Evolutionary conservation across 2,797 vertebrate species (phyloP).

Genomic region (Molossus molossus): DNA sequence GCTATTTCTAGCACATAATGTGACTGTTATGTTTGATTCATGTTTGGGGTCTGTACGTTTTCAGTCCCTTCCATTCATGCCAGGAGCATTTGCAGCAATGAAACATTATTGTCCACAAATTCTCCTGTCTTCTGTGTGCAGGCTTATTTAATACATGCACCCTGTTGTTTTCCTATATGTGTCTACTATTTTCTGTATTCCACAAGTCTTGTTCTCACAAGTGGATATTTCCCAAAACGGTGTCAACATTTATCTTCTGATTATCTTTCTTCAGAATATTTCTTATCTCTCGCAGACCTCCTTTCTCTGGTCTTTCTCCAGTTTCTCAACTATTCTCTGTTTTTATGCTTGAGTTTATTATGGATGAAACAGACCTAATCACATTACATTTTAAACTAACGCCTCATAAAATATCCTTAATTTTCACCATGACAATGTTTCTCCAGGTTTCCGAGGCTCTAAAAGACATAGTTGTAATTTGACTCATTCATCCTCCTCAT

Average conservation of each 20-base stretch:
- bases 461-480: background rate
- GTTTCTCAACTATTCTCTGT: background rate
- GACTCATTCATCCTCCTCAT: background rate
- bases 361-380: background rate
- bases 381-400: background rate
- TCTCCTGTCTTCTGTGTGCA: background rate
- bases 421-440: background rate
- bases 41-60: background rate
- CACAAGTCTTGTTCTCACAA: background rate
- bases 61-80: background rate
- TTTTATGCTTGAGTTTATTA: conserved; percentile 17
- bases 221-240: background rate
- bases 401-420: background rate
- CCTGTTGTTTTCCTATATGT: background rate
- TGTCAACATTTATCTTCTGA: background rate
- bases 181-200: background rate
- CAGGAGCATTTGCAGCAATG: background rate
- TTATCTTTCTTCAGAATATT: background rate
- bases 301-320: background rate
- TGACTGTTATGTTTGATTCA: background rate
- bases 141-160: background rate
- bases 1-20: background rate
- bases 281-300: background rate
- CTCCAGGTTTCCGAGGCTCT: background rate
- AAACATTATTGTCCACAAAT: background rate